A percentile compares a stretch with the other conserved stretches of the same genome.
Evolutionary conservation across 2,888 invertebrate species (phyloP).

Genomic region (Orthonychiurus folsomi): DNA sequence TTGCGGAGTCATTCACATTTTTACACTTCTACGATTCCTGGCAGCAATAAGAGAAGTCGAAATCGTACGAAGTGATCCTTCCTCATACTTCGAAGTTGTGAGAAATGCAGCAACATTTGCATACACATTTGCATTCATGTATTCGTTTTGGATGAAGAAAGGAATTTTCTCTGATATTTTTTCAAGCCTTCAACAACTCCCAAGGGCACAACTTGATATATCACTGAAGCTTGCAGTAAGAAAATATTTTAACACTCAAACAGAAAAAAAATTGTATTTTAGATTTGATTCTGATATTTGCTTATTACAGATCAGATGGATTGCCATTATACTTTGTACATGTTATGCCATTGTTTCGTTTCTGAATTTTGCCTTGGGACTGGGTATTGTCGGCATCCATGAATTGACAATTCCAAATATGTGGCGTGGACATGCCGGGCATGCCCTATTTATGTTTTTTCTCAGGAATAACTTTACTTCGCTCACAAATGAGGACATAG

Average conservation of each 20-base stretch:
- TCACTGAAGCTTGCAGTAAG: neutral
- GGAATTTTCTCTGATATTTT: constrained; percentile 7
- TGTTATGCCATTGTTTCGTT: constrained; percentile 9
- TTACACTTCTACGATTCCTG: constrained; percentile 12
- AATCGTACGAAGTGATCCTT: constrained; percentile 9
- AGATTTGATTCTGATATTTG: no score
- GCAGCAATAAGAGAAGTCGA: constrained; percentile 8
- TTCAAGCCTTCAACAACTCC: neutral
- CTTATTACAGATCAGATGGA: constrained; percentile 7
- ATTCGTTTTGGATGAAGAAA: constrained; percentile 11
- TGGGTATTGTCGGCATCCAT: constrained; percentile 2
- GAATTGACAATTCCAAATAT: neutral
- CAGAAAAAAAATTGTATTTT: no score
- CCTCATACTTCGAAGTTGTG: constrained; percentile 12
- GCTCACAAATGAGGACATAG: neutral
- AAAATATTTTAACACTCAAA: no score
- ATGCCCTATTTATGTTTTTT: constrained; percentile 14
- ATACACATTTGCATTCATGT: constrained; percentile 9
- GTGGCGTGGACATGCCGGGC: neutral
- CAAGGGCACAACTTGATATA: neutral
- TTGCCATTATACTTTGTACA: constrained; percentile 1
- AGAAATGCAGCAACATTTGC: constrained; percentile 8
- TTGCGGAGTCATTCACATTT: constrained; percentile 9
- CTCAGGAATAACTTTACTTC: constrained; percentile 1
- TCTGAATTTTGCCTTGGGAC: constrained; percentile 10